These are phyloP conservation scores for Tyto alba DNA, from an alignment of 2,113 vertebrate genomes.

Conservation along the genomic window DNA sequence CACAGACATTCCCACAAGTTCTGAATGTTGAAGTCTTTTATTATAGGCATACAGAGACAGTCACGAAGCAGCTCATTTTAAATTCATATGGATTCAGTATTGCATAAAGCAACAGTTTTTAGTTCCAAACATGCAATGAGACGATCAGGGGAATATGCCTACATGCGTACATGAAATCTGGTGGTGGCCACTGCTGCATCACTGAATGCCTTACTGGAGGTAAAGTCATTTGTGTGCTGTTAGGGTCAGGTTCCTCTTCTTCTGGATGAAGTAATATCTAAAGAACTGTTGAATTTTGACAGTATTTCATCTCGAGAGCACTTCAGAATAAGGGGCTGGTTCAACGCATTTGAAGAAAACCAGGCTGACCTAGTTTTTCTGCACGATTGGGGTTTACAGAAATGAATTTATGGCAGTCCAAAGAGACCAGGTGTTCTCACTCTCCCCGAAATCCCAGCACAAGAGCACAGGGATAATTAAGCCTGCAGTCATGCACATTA, in stretches of 20 bases:
- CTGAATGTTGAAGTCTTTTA: not conserved
- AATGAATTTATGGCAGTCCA: not conserved
- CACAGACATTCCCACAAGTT: not conserved
- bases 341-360: not conserved
- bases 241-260: too few relatives aligned
- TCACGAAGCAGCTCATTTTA: not conserved
- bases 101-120: not conserved
- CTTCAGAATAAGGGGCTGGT: not conserved
- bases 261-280: not conserved
- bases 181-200: not conserved
- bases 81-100: not conserved
- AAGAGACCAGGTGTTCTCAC: not conserved
- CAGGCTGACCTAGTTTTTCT: conserved; percentile 12
- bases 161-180: not conserved
- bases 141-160: not conserved
- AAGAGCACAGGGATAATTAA: not conserved
- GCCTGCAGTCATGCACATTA: not conserved
- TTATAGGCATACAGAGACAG: not conserved
- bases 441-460: not conserved
- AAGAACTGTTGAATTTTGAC: not conserved
- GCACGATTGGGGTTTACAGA: not conserved
- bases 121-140: not conserved
- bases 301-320: not conserved
- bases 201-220: not conserved
- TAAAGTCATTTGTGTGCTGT: not conserved